Evolutionary conservation across 2,888 invertebrate species (phyloP).

Genomic region (Ennomos quercinarius): DNA sequence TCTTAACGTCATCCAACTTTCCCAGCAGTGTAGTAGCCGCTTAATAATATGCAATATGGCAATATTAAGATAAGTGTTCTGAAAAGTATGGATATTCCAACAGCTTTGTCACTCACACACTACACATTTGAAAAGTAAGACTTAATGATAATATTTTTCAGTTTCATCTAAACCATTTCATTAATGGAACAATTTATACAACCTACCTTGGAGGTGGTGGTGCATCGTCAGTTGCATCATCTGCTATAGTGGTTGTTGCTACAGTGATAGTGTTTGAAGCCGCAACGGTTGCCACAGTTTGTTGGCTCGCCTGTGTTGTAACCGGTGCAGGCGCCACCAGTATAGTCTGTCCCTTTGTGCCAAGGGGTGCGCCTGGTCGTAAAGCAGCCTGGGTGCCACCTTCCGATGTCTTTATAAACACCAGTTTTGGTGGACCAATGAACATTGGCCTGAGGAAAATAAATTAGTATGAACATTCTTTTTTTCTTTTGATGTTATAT

Average conservation of each 20-base stretch:
- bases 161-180: too few relatives aligned
- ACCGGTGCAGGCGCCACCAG: constrained; percentile 68
- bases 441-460: constrained; percentile 75
- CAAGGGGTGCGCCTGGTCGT: constrained; percentile 60
- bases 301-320: constrained; percentile 45
- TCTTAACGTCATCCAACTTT: too few relatives aligned
- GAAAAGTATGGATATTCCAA: too few relatives aligned
- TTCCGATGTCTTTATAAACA: constrained; percentile 80
- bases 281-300: constrained; percentile 34
- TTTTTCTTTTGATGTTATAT: too few relatives aligned
- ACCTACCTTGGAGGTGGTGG: constrained; percentile 51
- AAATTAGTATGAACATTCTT: background rate
- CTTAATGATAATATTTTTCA: too few relatives aligned
- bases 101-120: too few relatives aligned
- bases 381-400: constrained; percentile 69
- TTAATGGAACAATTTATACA: background rate
- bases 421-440: constrained; percentile 80
- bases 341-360: constrained; percentile 73
- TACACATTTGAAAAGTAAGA: too few relatives aligned
- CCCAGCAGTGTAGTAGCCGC: too few relatives aligned
- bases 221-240: constrained; percentile 60
- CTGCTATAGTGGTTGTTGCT: constrained; percentile 49
- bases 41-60: too few relatives aligned
- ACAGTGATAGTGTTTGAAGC: constrained; percentile 46
- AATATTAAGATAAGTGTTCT: too few relatives aligned